A percentile compares a stretch with the other conserved stretches of the same genome.
phyloP scores from a whole-genome alignment of 2,797 vertebrate genomes.

The Lindbergichthys nudifrons region DNA sequence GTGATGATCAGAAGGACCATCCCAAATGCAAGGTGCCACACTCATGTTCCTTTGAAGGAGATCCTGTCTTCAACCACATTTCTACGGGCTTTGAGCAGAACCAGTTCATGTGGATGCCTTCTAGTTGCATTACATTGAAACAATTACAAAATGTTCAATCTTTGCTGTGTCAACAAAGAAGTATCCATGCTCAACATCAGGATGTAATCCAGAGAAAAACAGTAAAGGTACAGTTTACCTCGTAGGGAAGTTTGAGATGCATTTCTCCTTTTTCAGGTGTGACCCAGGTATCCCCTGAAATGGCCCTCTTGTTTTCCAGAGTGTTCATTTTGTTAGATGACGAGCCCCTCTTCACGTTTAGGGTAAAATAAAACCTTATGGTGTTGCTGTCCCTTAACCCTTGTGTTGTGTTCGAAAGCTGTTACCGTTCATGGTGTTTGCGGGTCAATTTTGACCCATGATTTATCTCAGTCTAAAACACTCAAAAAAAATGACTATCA shows the following conservation, averaged over 20 bases:
- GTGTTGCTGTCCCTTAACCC: too few relatives aligned
- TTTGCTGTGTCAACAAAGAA: background rate
- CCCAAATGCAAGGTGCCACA: background rate
- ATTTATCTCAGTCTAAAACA: too few relatives aligned
- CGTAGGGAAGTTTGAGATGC: background rate
- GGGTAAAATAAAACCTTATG: background rate
- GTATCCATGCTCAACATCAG: background rate
- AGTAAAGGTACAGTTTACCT: background rate
- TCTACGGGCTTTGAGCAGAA: background rate
- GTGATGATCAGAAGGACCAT: background rate
- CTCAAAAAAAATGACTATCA: too few relatives aligned
- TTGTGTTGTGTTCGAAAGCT: too few relatives aligned
- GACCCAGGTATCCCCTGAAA: background rate
- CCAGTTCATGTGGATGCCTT: background rate
- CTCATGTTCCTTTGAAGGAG: background rate
- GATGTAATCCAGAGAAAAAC: background rate
- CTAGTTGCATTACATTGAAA: background rate
- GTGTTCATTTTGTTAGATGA: background rate
- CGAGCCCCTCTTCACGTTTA: background rate
- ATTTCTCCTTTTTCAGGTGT: background rate
- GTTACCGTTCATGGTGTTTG: too few relatives aligned
- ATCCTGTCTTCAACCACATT: background rate
- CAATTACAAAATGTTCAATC: background rate
- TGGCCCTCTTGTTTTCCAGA: background rate
- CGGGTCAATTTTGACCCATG: too few relatives aligned